phyloP scores from a whole-genome alignment of 2,888 invertebrate species.

The Apamea sordens region DNA sequence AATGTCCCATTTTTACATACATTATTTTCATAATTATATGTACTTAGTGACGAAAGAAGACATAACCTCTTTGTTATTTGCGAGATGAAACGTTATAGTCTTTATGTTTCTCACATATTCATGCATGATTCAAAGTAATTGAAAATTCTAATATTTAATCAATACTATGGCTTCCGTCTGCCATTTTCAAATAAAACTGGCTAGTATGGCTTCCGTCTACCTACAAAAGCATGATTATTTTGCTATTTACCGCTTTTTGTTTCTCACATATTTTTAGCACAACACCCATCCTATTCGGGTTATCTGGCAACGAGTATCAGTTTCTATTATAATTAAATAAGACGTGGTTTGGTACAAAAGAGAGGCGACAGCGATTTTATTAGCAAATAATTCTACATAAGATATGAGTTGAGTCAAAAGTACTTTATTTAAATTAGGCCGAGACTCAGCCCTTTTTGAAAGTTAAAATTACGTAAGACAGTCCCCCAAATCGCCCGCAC shows the following conservation, averaged over 20 bases:
- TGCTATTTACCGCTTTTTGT: neutral
- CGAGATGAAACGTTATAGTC: neutral
- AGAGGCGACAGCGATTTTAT: conserved; percentile 31
- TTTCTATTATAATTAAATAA: conserved; percentile 69
- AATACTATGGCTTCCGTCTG: neutral
- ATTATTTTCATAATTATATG: neutral
- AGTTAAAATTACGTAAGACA: neutral
- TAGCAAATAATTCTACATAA: neutral
- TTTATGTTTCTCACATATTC: neutral
- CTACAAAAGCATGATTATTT: neutral
- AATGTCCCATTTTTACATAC: neutral
- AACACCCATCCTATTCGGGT: conserved; percentile 29
- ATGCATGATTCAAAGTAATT: neutral
- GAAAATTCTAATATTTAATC: neutral
- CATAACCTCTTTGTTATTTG: too few relatives aligned
- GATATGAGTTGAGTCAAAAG: neutral
- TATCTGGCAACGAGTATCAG: conserved; percentile 60
- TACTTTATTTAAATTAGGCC: neutral
- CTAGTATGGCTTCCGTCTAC: neutral
- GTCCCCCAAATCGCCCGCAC: neutral
- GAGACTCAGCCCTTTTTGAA: neutral
- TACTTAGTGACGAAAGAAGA: neutral
- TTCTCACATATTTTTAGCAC: conserved; percentile 52
- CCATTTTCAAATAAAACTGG: neutral
- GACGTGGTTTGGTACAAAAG: conserved; percentile 20